Evolutionary conservation across 2,888 invertebrate species (phyloP).

Genomic region (Tribolium freemani): DNA sequence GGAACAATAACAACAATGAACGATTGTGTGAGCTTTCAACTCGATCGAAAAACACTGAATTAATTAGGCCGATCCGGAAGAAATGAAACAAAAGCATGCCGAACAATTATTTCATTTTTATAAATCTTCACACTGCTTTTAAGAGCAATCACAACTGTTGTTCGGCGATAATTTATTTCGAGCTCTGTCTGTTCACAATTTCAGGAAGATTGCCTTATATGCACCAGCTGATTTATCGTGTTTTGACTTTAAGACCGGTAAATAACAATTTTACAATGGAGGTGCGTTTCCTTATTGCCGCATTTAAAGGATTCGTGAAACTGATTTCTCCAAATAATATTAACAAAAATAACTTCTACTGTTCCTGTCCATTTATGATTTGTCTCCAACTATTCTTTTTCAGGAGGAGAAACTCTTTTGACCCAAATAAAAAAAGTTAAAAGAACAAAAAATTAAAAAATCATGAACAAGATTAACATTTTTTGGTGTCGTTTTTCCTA

Average conservation of each 20-base stretch:
- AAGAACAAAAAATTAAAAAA: too few species aligned
- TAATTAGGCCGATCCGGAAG: constrained; percentile 30
- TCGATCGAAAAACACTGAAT: constrained; percentile 28
- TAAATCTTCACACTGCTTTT: neutral
- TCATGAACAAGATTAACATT: too few species aligned
- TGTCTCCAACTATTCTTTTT: too few species aligned
- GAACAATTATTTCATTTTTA: too few species aligned
- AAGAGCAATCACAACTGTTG: neutral
- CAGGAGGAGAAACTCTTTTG: too few species aligned
- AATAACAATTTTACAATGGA: neutral
- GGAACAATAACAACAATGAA: constrained; percentile 45
- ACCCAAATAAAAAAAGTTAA: too few species aligned
- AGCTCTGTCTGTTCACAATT: neutral
- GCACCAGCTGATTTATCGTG: neutral
- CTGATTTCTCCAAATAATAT: neutral
- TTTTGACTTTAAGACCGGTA: neutral
- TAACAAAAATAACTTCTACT: neutral
- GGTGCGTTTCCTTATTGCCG: neutral
- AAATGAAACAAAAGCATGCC: constrained; percentile 12
- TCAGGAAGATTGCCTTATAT: neutral
- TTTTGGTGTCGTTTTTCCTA: too few species aligned
- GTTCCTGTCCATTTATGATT: neutral
- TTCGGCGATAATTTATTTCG: neutral
- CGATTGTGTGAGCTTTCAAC: constrained; percentile 38
- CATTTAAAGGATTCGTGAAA: neutral